Conservation (phyloP, 2,888 invertebrate species). For the Heliconius hortense region DNA sequence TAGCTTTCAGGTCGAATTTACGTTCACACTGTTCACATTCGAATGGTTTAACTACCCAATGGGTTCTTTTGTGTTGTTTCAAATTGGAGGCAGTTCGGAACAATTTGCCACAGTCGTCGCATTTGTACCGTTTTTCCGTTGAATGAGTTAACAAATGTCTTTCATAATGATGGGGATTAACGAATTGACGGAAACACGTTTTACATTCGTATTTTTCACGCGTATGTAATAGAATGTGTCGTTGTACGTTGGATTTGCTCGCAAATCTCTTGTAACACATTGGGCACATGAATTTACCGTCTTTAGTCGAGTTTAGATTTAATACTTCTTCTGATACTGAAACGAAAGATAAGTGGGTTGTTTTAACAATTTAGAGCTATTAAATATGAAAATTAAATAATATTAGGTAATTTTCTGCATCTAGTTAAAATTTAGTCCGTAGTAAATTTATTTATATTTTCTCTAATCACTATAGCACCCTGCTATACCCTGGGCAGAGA, state of each 20-base stretch:
- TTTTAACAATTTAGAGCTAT: background rate
- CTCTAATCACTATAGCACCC: too few species aligned
- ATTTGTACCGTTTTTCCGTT: constrained; percentile 44
- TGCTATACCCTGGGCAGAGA: too few species aligned
- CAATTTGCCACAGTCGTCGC: constrained; percentile 52
- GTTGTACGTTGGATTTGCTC: constrained; percentile 43
- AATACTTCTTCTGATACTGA: constrained; percentile 43
- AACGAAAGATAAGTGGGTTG: constrained; percentile 23
- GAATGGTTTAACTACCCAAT: constrained; percentile 48
- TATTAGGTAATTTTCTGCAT: too few species aligned
- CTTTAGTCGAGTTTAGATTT: constrained; percentile 35
- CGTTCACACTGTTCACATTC: constrained; percentile 47
- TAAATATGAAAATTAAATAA: too few species aligned
- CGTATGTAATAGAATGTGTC: constrained; percentile 44
- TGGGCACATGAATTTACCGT: constrained; percentile 45
- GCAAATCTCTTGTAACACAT: constrained; percentile 46
- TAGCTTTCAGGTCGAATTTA: constrained; percentile 49
- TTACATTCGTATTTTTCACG: constrained; percentile 53
- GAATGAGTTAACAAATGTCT: constrained; percentile 46
- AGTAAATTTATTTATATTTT: background rate
- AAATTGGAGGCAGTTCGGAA: constrained; percentile 55
- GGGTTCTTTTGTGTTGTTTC: constrained; percentile 52
- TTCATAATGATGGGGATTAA: constrained; percentile 38
- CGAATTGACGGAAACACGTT: constrained; percentile 59
- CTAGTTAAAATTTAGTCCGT: background rate